These are phyloP conservation scores for Calycopis cecrops DNA, from an alignment of 1,140 invertebrate genomes.

Conservation along the genomic window DNA sequence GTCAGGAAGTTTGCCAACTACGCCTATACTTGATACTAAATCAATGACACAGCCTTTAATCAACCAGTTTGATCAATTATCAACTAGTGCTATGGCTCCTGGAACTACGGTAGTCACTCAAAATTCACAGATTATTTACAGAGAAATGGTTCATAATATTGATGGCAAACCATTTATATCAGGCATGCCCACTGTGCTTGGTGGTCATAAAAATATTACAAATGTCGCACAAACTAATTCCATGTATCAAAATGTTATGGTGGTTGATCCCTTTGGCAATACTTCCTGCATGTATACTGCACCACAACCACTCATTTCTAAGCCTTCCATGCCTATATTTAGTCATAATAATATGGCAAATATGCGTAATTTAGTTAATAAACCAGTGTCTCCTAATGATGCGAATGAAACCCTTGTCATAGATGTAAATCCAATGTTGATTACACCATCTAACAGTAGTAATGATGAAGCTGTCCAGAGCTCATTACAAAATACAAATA, in stretches of 20 bases:
- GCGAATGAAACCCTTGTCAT: constrained; percentile 58
- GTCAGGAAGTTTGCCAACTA: constrained; percentile 37
- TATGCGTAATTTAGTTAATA: constrained; percentile 29
- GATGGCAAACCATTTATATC: constrained; percentile 63
- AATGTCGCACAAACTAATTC: constrained; percentile 54
- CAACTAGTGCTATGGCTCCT: constrained; percentile 44
- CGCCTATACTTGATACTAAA: constrained; percentile 45
- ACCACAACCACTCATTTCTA: constrained; percentile 46
- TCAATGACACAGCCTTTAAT: constrained; percentile 31
- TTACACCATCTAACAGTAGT: constrained; percentile 15
- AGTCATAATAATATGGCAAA: constrained; percentile 33
- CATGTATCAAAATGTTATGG: constrained; percentile 70
- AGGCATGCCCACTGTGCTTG: constrained; percentile 47
- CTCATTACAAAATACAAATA: constrained; percentile 16
- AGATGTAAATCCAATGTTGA: constrained; percentile 55
- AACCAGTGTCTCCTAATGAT: constrained; percentile 41
- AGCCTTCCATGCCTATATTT: constrained; percentile 38
- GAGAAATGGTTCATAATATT: constrained; percentile 64
- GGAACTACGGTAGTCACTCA: constrained; percentile 61
- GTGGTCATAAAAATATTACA: constrained; percentile 46
- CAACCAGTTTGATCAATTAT: constrained; percentile 48
- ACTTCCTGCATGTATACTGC: constrained; percentile 59
- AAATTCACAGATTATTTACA: constrained; percentile 67
- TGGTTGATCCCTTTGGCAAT: constrained; percentile 64
- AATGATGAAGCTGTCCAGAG: constrained; percentile 15